These are phyloP conservation scores for Dreissena polymorpha DNA, from an alignment of 1,140 invertebrate genomes.

Conservation along the genomic window DNA sequence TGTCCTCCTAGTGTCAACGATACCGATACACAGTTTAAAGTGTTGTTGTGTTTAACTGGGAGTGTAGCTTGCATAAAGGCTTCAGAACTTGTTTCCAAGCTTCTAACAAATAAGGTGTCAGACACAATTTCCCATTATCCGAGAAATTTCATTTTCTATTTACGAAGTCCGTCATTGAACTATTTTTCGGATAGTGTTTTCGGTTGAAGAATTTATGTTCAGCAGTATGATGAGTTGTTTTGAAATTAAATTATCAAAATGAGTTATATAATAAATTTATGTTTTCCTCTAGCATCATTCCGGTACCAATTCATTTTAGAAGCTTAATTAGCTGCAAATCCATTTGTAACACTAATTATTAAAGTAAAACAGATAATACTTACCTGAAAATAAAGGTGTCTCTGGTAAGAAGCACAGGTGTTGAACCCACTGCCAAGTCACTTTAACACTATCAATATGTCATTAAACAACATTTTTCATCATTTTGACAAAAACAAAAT, in stretches of 20 bases:
- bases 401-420: too few species aligned
- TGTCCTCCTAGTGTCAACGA: too few species aligned
- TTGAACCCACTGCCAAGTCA: too few species aligned
- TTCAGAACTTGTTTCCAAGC: slow-evolving; percentile 84
- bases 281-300: neutral
- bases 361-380: too few species aligned
- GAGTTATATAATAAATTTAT: slow-evolving; percentile 64
- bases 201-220: slow-evolving; percentile 1
- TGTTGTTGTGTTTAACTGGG: slow-evolving; percentile 92
- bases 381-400: too few species aligned
- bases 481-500: too few species aligned
- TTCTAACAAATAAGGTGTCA: slow-evolving; percentile 74
- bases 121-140: neutral
- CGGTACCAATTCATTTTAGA: neutral
- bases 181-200: neutral
- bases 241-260: slow-evolving; percentile 43
- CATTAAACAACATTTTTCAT: too few species aligned
- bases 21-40: slow-evolving; percentile 23
- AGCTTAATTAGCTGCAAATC: too few species aligned
- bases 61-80: slow-evolving; percentile 96
- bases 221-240: slow-evolving; percentile 13
- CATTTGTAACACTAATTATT: too few species aligned
- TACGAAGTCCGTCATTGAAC: slow-evolving; percentile 56
- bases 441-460: too few species aligned
- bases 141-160: neutral